phyloP scores from a whole-genome alignment of 2,113 vertebrate species.

The Plestiodon gilberti region DNA sequence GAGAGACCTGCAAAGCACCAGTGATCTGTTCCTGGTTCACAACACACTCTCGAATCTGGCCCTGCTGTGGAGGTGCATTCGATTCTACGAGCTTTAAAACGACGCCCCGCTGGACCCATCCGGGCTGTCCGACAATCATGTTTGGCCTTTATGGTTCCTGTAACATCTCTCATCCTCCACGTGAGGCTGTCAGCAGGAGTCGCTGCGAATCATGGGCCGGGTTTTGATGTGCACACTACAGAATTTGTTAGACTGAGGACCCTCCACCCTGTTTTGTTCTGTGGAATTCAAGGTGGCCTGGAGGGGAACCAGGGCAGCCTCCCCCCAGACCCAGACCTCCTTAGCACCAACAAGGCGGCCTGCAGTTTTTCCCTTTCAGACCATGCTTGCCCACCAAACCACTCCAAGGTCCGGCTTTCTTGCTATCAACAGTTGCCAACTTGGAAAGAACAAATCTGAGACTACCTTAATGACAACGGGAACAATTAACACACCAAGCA shows the following conservation, averaged over 20 bases:
- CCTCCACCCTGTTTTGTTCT: background rate
- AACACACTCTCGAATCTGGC: background rate
- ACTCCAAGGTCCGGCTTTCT: no score
- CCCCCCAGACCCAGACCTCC: background rate
- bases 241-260: no score
- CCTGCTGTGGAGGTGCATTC: background rate
- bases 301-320: background rate
- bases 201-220: accelerated
- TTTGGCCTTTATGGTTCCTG: accelerated
- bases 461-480: background rate
- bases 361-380: background rate
- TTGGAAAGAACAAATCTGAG: background rate
- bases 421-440: background rate
- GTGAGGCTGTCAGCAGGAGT: background rate
- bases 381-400: background rate
- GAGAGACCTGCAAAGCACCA: background rate
- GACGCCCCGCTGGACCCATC: accelerated
- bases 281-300: background rate
- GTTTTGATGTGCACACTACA: background rate
- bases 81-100: accelerated
- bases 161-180: background rate
- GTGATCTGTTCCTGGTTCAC: accelerated
- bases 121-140: accelerated
- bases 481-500: no score
- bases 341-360: no score